Conservation (phyloP, 2,888 invertebrate genomes). For the Nebria brevicollis region DNA sequence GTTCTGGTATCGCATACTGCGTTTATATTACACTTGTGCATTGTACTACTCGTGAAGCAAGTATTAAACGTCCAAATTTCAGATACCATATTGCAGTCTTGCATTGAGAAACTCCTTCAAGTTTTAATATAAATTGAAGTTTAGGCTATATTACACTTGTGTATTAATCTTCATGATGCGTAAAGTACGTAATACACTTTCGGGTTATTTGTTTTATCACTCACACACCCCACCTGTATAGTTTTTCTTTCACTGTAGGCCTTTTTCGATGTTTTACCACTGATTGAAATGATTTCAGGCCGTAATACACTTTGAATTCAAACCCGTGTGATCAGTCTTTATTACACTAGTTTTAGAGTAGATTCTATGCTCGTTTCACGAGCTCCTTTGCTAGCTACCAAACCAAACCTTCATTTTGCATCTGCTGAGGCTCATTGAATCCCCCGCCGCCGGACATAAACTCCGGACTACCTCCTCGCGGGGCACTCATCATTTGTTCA, state of each 20-base stretch:
- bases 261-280: too few species aligned
- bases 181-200: neutral
- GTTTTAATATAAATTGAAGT: neutral
- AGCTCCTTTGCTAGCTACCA: conserved; percentile 72
- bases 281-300: neutral
- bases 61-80: neutral
- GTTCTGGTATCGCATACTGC: neutral
- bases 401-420: conserved; percentile 78
- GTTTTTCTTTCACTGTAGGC: too few species aligned
- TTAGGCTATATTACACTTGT: neutral
- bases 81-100: neutral
- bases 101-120: neutral
- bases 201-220: neutral
- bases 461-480: conserved; percentile 78
- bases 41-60: neutral
- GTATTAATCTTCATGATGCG: neutral
- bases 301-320: conserved; percentile 3
- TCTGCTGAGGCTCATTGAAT: conserved; percentile 76
- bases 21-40: too few species aligned
- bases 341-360: conserved; percentile 12
- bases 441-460: conserved; percentile 73
- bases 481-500: conserved; percentile 74
- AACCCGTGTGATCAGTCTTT: neutral
- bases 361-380: conserved; percentile 62
- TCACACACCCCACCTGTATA: neutral